Conservation (phyloP, 2,113 vertebrate species). For the Microtus oregoni region DNA sequence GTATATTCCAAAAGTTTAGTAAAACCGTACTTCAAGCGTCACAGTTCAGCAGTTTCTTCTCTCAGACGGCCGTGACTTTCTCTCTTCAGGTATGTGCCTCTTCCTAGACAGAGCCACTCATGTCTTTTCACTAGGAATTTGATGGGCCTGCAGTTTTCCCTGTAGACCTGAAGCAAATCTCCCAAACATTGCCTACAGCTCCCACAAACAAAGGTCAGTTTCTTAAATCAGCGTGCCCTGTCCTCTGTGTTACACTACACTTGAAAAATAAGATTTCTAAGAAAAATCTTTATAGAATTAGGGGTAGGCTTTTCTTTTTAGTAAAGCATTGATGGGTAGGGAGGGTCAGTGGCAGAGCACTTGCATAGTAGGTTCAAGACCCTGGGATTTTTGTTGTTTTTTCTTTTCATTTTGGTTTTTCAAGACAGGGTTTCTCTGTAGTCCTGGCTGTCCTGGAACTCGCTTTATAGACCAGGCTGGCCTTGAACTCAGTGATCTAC, state of each 20-base stretch:
- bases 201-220: conserved; percentile 85
- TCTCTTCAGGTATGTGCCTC: neutral
- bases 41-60: conserved; percentile 13
- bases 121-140: conserved; percentile 97
- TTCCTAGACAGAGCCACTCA: conserved; percentile 91
- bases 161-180: conserved; percentile 92
- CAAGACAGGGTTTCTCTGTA: neutral
- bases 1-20: conserved; percentile 16
- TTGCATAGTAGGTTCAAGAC: neutral
- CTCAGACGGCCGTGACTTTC: neutral
- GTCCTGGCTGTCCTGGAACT: neutral
- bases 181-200: conserved; percentile 93
- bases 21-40: neutral
- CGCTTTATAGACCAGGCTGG: neutral
- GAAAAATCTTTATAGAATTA: conserved; percentile 11
- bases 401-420: neutral
- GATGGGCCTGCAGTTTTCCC: conserved; percentile 93
- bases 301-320: neutral
- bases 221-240: neutral
- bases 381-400: neutral
- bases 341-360: neutral
- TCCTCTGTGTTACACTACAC: neutral
- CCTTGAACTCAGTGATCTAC: neutral
- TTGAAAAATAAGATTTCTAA: neutral
- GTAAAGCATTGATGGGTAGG: neutral